Conservation (phyloP, 2,888 invertebrate species). For the Hydraecia micacea region DNA sequence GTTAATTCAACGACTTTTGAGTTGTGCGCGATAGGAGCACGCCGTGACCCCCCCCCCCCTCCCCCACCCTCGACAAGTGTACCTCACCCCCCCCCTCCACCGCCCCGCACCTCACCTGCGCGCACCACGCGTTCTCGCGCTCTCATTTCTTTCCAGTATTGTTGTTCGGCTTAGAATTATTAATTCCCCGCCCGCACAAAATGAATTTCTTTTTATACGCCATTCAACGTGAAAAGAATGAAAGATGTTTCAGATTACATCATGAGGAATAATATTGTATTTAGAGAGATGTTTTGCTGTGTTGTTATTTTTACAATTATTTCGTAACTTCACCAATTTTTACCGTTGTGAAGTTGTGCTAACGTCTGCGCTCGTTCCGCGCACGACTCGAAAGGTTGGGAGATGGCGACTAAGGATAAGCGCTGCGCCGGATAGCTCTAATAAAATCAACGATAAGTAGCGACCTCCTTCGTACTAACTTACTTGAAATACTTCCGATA, state of each 20-base stretch:
- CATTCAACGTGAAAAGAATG: conserved; percentile 49
- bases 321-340: conserved; percentile 1
- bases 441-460: conserved; percentile 27
- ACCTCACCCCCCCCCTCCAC: neutral
- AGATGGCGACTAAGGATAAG: neutral
- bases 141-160: conserved; percentile 58
- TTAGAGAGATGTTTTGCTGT: conserved; percentile 14
- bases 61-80: no score
- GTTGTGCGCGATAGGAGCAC: conserved; percentile 28
- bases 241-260: conserved; percentile 54
- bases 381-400: neutral
- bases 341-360: neutral
- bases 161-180: conserved; percentile 60
- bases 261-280: conserved; percentile 39
- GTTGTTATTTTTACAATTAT: conserved; percentile 24
- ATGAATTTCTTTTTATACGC: conserved; percentile 49
- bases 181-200: conserved; percentile 58
- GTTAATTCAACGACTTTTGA: conserved; percentile 63
- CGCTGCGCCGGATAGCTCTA: conserved; percentile 20
- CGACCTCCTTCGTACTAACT: conserved; percentile 11
- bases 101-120: conserved; percentile 41
- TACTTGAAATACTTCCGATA: conserved; percentile 21
- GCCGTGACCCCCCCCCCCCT: neutral
- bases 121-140: conserved; percentile 30
- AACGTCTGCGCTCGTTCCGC: conserved; percentile 4